These are phyloP conservation scores for Drosophila mettleri DNA, from an alignment of 2,888 invertebrate genomes.

Conservation along the genomic window DNA sequence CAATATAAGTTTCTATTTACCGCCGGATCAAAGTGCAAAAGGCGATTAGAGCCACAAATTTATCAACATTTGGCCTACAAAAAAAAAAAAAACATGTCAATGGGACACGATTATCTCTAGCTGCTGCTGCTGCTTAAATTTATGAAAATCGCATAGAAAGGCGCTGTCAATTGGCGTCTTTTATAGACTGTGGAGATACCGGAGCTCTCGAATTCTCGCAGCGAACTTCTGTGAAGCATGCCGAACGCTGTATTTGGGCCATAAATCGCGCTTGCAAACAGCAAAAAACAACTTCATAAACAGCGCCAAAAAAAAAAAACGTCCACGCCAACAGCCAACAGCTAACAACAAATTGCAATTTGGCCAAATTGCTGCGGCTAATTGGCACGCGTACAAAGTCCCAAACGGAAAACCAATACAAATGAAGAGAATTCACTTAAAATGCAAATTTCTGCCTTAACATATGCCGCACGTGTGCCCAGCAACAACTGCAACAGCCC, in stretches of 20 bases:
- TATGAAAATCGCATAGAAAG: constrained; percentile 10
- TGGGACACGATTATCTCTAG: neutral
- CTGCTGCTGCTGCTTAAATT: neutral
- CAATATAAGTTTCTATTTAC: constrained; percentile 56
- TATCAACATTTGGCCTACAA: neutral
- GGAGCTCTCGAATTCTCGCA: constrained; percentile 10
- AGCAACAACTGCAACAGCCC: constrained; percentile 32
- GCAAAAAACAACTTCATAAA: constrained; percentile 68
- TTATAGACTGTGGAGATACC: neutral
- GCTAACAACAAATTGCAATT: constrained; percentile 78
- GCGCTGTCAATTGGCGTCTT: too few species aligned
- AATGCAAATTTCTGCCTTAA: constrained; percentile 66
- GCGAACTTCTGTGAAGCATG: constrained; percentile 7
- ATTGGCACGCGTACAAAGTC: constrained; percentile 71
- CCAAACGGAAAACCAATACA: constrained; percentile 49
- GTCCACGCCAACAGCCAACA: constrained; percentile 70
- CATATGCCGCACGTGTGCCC: constrained; percentile 60
- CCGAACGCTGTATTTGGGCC: constrained; percentile 19
- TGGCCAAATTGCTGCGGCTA: constrained; percentile 77
- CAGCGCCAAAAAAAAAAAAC: constrained; percentile 45
- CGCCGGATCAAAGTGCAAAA: constrained; percentile 38
- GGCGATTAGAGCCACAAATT: constrained; percentile 5
- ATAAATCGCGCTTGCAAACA: constrained; percentile 44
- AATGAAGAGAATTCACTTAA: constrained; percentile 77
- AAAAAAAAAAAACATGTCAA: neutral